Conservation (phyloP, 2,113 vertebrate species). For the Melospiza georgiana region DNA sequence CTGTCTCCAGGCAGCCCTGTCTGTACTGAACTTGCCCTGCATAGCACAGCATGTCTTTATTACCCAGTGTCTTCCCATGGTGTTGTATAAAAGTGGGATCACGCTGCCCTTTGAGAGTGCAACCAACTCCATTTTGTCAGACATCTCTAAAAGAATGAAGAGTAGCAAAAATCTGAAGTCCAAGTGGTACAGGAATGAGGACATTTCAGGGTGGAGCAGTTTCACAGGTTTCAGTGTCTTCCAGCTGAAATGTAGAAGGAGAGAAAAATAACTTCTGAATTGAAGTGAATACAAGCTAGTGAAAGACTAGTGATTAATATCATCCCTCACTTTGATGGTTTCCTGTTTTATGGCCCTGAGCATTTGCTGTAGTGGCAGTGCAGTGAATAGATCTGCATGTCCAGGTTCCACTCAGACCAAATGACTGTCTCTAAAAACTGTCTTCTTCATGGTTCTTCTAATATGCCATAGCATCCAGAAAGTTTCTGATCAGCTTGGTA, state of each 20-base stretch:
- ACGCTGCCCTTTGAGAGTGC: neutral
- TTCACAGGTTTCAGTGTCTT: neutral
- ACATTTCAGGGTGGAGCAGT: neutral
- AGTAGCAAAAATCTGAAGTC: neutral
- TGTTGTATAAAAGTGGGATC: neutral
- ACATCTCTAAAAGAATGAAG: neutral
- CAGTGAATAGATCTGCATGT: slow-evolving; percentile 8
- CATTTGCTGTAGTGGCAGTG: slow-evolving; percentile 5
- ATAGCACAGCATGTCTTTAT: neutral
- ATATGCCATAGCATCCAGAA: neutral
- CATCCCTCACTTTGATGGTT: neutral
- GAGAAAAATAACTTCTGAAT: neutral
- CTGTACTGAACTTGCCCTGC: neutral
- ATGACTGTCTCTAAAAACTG: neutral
- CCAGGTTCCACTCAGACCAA: slow-evolving; percentile 14
- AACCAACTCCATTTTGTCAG: neutral
- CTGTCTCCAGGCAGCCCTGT: neutral
- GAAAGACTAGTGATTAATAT: neutral
- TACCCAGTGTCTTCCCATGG: neutral
- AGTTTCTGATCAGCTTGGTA: neutral
- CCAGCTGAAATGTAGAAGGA: neutral
- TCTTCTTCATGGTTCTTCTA: slow-evolving; percentile 5
- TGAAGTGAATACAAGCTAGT: neutral
- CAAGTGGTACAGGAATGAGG: neutral
- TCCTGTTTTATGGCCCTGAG: slow-evolving; percentile 18